These are phyloP conservation scores for Syncerus caffer DNA, from an alignment of 2,797 vertebrate genomes.

Conservation along the genomic window DNA sequence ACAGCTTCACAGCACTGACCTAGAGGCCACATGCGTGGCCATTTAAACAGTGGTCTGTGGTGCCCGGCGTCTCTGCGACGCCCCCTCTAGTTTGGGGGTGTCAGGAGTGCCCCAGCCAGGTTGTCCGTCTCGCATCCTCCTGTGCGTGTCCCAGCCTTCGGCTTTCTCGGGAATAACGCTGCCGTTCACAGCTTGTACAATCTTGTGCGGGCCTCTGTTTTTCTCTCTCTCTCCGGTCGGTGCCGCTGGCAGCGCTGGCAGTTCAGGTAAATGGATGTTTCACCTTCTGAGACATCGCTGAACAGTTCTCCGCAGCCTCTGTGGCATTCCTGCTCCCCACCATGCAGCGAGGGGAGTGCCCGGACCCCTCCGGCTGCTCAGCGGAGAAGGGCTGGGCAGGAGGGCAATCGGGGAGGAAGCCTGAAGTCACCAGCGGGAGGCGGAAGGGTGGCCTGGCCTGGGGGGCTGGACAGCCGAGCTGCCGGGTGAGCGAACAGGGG, in stretches of 20 bases:
- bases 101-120: background rate
- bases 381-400: background rate
- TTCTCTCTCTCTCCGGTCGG: background rate
- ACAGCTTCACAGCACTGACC: rapidly evolving
- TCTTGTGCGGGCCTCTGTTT: background rate
- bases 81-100: background rate
- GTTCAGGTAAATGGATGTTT: background rate
- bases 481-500: rapidly evolving
- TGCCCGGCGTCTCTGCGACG: rapidly evolving
- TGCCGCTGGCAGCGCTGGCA: background rate
- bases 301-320: background rate
- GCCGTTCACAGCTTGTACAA: background rate
- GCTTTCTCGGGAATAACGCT: background rate
- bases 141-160: background rate
- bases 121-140: background rate
- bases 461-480: background rate
- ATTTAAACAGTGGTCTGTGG: too few species aligned
- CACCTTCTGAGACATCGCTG: background rate
- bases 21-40: rapidly evolving
- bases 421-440: background rate
- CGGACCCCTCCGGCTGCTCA: background rate
- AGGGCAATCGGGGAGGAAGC: background rate
- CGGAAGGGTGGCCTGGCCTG: rapidly evolving
- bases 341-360: rapidly evolving
- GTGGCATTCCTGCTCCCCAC: background rate